Base-by-base conservation (phyloP, 1,140 invertebrate genomes). In the Nasonia giraulti region DNA sequence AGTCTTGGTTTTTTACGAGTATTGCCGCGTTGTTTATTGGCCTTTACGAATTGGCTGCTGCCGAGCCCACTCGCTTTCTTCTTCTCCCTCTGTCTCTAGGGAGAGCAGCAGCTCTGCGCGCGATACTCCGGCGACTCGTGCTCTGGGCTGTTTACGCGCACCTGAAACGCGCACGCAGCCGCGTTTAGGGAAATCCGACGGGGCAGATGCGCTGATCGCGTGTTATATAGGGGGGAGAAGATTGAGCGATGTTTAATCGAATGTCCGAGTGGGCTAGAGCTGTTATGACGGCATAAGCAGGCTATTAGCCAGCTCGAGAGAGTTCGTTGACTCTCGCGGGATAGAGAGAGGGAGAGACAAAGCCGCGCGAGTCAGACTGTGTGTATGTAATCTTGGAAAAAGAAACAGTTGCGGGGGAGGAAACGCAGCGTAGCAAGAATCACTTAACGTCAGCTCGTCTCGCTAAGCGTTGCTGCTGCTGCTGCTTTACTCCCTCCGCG, bases 1-100 rank as follows among this genome's bases (percentile, higher is more conserved):
- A 74, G 77, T 77, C 50, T 62, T 62, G 40, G 50, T 23, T 80
- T 80, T 84, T 84, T 84, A 80, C 83, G 83, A 80, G 83, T 80
- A 74, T 80, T 84, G 69, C 77, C 83, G 33, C 77, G 68, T 84
- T 84, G 77, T 84, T 84, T 80, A 80, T 84, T 75, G 83, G 83
- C 50, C 77, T 75, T 80, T 74, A 84, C 83, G 69, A 75, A 80
- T 84, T 68, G 69, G 77, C 66, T 62, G 47, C 66, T 17, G 55
- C 14, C 68, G 31, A 66, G 68, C 82, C 27, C 55, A 82, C 17
- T 44, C 40, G 40, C 55, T n/a, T 69, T 44, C 62, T 40, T 79
- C 66, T 27, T 44, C 47, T 68, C 55, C 47, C 37, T 78, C 37
- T 69, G 74, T 75, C 80, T 33, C 71, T 31, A 31, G 71, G 71